Conservation (phyloP, 1,140 invertebrate genomes). For the Asbolus verrucosus region DNA sequence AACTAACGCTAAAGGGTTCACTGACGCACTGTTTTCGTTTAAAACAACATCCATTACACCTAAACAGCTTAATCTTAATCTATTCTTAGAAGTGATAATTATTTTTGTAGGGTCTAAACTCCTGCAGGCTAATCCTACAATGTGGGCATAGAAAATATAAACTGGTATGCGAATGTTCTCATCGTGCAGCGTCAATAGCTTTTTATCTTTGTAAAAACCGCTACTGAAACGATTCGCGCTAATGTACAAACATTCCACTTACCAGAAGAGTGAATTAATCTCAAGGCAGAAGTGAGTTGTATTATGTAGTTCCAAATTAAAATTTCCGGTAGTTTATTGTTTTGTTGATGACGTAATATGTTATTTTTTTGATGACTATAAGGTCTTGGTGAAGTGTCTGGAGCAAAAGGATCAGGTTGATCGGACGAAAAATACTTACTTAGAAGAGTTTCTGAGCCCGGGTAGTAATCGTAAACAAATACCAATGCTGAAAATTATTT, state of each 20-base stretch:
- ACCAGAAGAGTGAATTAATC: conserved; percentile 89
- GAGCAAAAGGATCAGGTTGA: conserved; percentile 86
- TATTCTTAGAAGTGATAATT: conserved; percentile 78
- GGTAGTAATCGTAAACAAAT: conserved; percentile 97
- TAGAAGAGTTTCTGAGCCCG: conserved; percentile 89
- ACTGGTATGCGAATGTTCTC: too few relatives aligned
- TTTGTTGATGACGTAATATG: conserved; percentile 76
- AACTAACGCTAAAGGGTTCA: conserved; percentile 76
- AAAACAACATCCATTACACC: conserved; percentile 88
- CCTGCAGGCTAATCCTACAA: conserved; percentile 65
- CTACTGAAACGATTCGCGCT: background rate
- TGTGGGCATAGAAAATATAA: conserved; percentile 6
- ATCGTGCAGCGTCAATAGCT: too few relatives aligned
- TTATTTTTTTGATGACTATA: conserved; percentile 89
- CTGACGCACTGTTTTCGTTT: conserved; percentile 72
- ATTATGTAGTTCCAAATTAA: conserved; percentile 96
- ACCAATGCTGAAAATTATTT: conserved; percentile 82
- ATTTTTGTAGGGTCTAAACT: conserved; percentile 94
- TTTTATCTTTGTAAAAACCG: too few relatives aligned
- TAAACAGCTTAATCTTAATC: conserved; percentile 83
- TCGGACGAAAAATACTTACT: conserved; percentile 84
- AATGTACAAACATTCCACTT: conserved; percentile 22
- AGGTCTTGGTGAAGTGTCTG: conserved; percentile 83
- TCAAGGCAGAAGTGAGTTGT: conserved; percentile 93
- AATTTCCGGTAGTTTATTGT: conserved; percentile 86